Conservation (phyloP, 2,797 vertebrate species). For the Pseudochaenichthys georgianus region DNA sequence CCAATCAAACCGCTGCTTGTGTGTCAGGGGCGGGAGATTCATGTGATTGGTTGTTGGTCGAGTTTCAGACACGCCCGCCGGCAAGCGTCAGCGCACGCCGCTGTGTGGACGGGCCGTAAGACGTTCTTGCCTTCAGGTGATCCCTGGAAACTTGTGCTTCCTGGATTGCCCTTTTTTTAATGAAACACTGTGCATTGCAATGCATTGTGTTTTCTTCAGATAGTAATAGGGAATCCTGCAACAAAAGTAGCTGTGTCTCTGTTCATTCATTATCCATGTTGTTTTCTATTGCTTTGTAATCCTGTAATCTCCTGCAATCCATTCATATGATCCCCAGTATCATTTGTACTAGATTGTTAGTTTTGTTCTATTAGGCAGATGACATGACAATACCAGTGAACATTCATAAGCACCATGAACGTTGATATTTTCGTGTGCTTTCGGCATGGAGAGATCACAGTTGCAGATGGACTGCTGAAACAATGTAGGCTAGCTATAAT, state of each 20-base stretch:
- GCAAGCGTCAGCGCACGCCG: no score
- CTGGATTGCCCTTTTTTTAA: constrained; percentile 33
- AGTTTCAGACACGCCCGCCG: no score
- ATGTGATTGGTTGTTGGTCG: no score
- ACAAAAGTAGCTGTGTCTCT: constrained; percentile 7
- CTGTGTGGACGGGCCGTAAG: no score
- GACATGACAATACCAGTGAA: neutral
- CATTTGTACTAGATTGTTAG: constrained; percentile 17
- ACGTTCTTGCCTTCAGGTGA: constrained; percentile 49
- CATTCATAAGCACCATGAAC: constrained; percentile 1
- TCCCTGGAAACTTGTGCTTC: constrained; percentile 34
- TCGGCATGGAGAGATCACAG: constrained; percentile 12
- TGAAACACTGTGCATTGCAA: constrained; percentile 36
- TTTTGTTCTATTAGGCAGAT: constrained; percentile 3
- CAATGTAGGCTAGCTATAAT: constrained; percentile 15
- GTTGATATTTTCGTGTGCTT: neutral
- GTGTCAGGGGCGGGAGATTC: no score
- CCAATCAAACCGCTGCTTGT: no score
- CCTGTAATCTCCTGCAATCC: constrained; percentile 42
- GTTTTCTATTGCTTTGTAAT: constrained; percentile 48
- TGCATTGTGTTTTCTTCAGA: constrained; percentile 3
- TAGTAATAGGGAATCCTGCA: neutral
- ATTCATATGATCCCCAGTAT: constrained; percentile 9
- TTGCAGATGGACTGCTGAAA: constrained; percentile 38
- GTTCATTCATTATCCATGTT: constrained; percentile 40